Conservation (phyloP, 2,888 invertebrate genomes). For the Azorinus chamasolen region DNA sequence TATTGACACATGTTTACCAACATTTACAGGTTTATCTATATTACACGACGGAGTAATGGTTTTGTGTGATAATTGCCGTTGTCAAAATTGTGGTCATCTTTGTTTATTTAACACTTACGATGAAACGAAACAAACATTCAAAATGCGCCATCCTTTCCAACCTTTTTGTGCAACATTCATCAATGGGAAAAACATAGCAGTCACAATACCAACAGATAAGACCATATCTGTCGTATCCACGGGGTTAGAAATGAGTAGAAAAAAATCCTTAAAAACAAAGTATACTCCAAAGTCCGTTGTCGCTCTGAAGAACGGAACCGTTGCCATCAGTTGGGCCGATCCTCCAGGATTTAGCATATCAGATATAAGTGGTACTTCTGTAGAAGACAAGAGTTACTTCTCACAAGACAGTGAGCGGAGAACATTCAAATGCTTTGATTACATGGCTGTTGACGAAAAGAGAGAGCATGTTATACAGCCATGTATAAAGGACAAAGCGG, state of each 20-base stretch:
- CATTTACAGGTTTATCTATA: neutral
- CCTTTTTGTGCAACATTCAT: conserved; percentile 2
- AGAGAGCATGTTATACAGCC: conserved; percentile 8
- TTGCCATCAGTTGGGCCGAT: neutral
- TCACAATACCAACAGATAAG: conserved; percentile 8
- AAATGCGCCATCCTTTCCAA: conserved; percentile 14
- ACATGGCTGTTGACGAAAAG: conserved; percentile 8
- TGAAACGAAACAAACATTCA: neutral
- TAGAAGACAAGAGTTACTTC: neutral
- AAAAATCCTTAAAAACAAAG: neutral
- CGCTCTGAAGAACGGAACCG: neutral
- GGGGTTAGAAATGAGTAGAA: neutral
- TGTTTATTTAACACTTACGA: neutral
- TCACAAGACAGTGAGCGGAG: neutral
- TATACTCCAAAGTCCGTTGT: neutral
- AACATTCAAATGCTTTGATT: conserved; percentile 5
- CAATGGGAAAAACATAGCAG: neutral
- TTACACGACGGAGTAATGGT: neutral
- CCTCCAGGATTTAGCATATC: conserved; percentile 3
- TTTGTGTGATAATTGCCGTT: conserved; percentile 9
- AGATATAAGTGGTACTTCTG: neutral
- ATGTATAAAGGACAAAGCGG: conserved; percentile 5
- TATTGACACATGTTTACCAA: conserved; percentile 7
- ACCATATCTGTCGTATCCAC: neutral
- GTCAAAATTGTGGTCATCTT: conserved; percentile 2